Evolutionary conservation across 2,113 vertebrate species (phyloP).

Genomic region (Lanius collurio): DNA sequence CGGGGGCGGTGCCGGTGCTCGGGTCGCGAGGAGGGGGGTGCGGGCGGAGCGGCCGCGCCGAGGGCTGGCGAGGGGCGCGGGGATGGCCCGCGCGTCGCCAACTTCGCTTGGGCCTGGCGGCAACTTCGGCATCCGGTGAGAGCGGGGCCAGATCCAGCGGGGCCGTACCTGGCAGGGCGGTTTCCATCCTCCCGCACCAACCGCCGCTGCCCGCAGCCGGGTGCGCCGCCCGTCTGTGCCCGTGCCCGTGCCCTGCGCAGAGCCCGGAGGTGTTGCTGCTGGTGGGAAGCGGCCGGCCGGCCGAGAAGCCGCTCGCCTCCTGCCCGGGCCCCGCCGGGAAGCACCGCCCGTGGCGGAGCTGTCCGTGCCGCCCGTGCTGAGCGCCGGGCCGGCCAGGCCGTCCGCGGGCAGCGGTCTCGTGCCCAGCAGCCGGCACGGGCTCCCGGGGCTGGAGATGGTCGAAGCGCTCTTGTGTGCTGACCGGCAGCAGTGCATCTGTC

Average conservation of each 20-base stretch:
- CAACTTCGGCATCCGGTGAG: background rate
- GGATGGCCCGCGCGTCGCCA: background rate
- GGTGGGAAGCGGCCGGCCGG: background rate
- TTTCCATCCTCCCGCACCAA: background rate
- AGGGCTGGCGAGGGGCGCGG: background rate
- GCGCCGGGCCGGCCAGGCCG: background rate
- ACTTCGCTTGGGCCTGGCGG: background rate
- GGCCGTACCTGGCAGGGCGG: background rate
- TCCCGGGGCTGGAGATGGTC: background rate
- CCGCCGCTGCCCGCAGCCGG: background rate
- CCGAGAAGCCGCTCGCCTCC: no score
- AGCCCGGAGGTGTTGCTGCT: background rate
- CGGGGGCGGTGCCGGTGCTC: background rate
- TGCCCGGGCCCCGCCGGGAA: background rate
- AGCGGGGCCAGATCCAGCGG: background rate
- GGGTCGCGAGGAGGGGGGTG: background rate
- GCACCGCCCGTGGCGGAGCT: conserved; percentile 21
- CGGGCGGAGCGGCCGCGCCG: background rate
- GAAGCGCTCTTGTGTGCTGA: background rate
- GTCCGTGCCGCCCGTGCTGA: conserved; percentile 66
- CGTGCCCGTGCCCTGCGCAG: background rate
- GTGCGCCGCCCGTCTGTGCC: background rate
- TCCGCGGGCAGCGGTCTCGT: background rate
- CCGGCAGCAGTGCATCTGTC: background rate
- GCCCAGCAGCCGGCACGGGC: background rate